phyloP scores from a whole-genome alignment of 2,888 invertebrate genomes.

The Lasioglossum morio region DNA sequence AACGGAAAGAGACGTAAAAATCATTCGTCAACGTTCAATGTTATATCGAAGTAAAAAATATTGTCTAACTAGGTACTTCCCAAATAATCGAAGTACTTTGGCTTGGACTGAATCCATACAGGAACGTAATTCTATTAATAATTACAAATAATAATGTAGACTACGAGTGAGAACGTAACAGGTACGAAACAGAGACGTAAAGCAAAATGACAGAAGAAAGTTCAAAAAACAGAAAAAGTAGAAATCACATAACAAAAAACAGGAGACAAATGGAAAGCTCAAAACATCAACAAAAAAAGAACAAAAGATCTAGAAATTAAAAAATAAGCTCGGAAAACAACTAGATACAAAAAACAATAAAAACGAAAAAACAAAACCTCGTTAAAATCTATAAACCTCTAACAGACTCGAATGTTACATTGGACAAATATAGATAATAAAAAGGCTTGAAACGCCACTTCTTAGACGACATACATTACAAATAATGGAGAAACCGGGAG shows the following conservation, averaged over 20 bases:
- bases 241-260: background rate
- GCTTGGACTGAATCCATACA: constrained; percentile 30
- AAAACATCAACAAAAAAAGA: background rate
- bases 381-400: background rate
- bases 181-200: background rate
- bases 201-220: background rate
- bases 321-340: background rate
- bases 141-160: constrained; percentile 5
- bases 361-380: background rate
- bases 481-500: constrained; percentile 43
- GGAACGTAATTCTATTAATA: constrained; percentile 5
- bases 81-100: constrained; percentile 19
- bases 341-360: background rate
- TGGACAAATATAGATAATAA: background rate
- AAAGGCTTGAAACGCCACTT: background rate
- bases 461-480: background rate
- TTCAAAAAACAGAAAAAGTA: background rate
- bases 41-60: constrained; percentile 1
- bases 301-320: background rate
- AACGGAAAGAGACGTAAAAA: constrained; percentile 27
- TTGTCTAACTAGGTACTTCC: background rate
- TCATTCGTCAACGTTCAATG: background rate
- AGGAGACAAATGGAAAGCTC: background rate
- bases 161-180: background rate
- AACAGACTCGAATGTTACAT: background rate